Evolutionary conservation across 1,140 invertebrate species (phyloP).

Genomic region (Trypoxylus dichotomus): DNA sequence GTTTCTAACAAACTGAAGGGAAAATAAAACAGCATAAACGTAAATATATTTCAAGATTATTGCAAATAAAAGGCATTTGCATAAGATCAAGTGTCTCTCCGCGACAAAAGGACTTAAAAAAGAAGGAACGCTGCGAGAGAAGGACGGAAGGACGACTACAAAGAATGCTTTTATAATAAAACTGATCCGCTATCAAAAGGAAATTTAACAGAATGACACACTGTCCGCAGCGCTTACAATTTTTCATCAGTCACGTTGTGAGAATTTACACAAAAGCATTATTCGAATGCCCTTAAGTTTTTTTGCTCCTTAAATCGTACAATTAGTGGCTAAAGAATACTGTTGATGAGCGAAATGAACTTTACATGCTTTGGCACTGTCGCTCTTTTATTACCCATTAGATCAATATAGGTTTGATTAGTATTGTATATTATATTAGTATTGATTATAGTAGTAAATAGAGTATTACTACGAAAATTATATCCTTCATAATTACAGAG

Average conservation of each 20-base stretch:
- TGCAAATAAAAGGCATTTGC: constrained; percentile 18
- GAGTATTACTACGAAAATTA: too few relatives aligned
- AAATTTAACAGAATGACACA: constrained; percentile 20
- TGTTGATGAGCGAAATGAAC: too few relatives aligned
- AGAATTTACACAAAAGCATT: background rate
- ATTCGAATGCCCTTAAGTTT: background rate
- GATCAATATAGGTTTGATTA: too few relatives aligned
- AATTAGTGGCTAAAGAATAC: too few relatives aligned
- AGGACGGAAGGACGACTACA: background rate
- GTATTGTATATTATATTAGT: too few relatives aligned
- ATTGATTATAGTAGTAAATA: too few relatives aligned
- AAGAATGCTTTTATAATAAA: constrained; percentile 5
- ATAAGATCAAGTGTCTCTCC: background rate
- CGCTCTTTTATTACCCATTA: too few relatives aligned
- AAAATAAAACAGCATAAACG: constrained; percentile 18
- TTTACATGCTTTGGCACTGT: too few relatives aligned
- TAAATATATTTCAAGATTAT: constrained; percentile 15
- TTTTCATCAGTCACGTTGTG: background rate
- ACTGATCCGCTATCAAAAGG: background rate
- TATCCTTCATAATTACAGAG: too few relatives aligned
- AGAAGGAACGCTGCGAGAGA: background rate
- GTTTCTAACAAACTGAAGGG: background rate
- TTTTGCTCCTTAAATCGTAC: background rate
- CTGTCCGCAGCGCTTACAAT: constrained; percentile 9
- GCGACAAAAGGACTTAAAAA: background rate